phyloP scores from a whole-genome alignment of 2,888 invertebrate genomes.

The Leptodirus hochenwartii region DNA sequence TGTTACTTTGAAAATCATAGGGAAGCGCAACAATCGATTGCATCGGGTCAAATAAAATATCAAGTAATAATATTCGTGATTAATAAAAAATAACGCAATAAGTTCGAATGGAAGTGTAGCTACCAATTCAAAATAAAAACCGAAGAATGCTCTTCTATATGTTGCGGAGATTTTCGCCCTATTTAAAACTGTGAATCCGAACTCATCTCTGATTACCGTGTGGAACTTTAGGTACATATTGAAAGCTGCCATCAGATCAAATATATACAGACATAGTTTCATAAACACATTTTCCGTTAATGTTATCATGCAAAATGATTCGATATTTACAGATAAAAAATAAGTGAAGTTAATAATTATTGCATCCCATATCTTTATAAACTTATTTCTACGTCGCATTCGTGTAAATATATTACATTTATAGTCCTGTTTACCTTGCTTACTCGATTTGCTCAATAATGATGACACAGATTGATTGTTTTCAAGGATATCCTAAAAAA shows the following conservation, averaged over 20 bases:
- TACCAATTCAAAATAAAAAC: constrained; percentile 13
- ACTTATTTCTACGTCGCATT: too few relatives aligned
- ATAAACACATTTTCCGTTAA: too few relatives aligned
- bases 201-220: constrained; percentile 13
- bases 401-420: too few relatives aligned
- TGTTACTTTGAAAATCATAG: constrained; percentile 10
- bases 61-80: constrained; percentile 2
- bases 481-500: too few relatives aligned
- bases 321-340: too few relatives aligned
- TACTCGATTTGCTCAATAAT: too few relatives aligned
- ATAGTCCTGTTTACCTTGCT: too few relatives aligned
- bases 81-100: constrained; percentile 8
- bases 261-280: constrained; percentile 9
- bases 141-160: constrained; percentile 11
- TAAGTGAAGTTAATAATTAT: too few relatives aligned
- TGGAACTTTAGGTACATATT: constrained; percentile 14
- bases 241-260: constrained; percentile 13
- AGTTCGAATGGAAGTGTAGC: constrained; percentile 13
- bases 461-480: too few relatives aligned
- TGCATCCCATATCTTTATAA: too few relatives aligned
- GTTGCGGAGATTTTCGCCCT: constrained; percentile 10
- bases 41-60: constrained; percentile 10
- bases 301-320: too few relatives aligned
- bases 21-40: constrained; percentile 12
- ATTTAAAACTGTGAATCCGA: constrained; percentile 12